Evolutionary conservation across 2,113 vertebrate genomes (phyloP).

Genomic region (Riparia riparia): DNA sequence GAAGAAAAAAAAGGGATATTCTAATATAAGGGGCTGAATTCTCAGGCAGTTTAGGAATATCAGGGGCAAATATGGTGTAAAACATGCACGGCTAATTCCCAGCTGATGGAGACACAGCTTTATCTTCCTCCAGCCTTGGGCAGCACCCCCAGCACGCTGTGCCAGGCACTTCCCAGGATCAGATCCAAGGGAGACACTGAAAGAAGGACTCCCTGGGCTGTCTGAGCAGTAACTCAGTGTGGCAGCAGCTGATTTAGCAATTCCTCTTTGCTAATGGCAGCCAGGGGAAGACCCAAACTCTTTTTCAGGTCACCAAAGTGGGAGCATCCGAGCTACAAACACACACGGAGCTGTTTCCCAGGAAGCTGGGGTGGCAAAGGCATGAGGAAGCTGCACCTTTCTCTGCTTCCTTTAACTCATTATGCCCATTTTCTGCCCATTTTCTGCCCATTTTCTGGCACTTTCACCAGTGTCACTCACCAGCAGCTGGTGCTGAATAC

Average conservation of each 20-base stretch:
- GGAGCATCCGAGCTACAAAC: not conserved
- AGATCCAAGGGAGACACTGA: accelerated
- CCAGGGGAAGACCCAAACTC: not conserved
- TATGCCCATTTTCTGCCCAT: not conserved
- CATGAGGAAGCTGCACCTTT: not conserved
- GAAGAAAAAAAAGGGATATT: accelerated
- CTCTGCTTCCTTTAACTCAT: not conserved
- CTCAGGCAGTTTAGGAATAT: not conserved
- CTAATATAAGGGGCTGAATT: not conserved
- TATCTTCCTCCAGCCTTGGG: not conserved
- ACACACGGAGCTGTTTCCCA: not conserved
- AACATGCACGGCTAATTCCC: not conserved
- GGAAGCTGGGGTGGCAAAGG: not conserved
- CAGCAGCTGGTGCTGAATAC: not conserved
- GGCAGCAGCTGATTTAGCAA: not conserved
- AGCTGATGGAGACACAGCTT: not conserved
- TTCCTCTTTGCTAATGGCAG: not conserved
- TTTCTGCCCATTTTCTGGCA: not conserved
- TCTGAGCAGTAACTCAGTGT: not conserved
- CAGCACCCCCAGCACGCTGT: not conserved
- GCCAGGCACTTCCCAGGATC: not conserved
- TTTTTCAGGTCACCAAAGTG: not conserved
- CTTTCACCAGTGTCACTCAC: not conserved
- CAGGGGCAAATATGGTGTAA: not conserved
- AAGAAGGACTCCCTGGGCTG: not conserved